Percentiles rank a stretch among this genome's conserved stretches.
phyloP scores from a whole-genome alignment of 1,140 invertebrate species.

The Pachypsylla venusta region DNA sequence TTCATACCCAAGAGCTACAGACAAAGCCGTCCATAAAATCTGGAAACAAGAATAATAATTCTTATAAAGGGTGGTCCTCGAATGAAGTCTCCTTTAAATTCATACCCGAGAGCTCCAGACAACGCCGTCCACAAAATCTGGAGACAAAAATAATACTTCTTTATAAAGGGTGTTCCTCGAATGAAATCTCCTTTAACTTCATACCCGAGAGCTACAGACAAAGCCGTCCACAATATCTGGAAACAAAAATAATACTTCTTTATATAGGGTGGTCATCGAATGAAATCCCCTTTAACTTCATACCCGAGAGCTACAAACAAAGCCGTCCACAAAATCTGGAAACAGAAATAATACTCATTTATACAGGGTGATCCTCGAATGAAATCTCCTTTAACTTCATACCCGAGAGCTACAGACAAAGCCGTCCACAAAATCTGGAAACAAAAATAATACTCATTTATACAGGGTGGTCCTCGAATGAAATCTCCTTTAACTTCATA shows the following conservation, averaged over 20 bases:
- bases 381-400: conserved; percentile 68
- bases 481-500: conserved; percentile 69
- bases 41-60: conserved; percentile 32
- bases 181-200: conserved; percentile 71
- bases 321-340: conserved; percentile 76
- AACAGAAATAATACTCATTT: too few relatives aligned
- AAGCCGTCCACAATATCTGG: conserved; percentile 75
- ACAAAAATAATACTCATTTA: conserved; percentile 29
- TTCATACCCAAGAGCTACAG: conserved; percentile 66
- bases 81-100: conserved; percentile 54
- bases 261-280: conserved; percentile 72
- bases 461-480: conserved; percentile 70
- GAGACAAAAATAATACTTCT: conserved; percentile 48
- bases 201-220: conserved; percentile 66
- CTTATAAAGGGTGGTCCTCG: background rate
- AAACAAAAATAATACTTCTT: conserved; percentile 58
- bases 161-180: conserved; percentile 73
- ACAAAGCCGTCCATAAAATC: conserved; percentile 78
- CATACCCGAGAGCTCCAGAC: conserved; percentile 65
- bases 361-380: conserved; percentile 76
- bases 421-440: conserved; percentile 77
- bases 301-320: conserved; percentile 66
- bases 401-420: conserved; percentile 62
- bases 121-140: conserved; percentile 79
- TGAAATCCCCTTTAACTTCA: conserved; percentile 66